These are phyloP conservation scores for Anisognathus igniventris DNA, from an alignment of 2,797 vertebrate genomes.

Conservation along the genomic window DNA sequence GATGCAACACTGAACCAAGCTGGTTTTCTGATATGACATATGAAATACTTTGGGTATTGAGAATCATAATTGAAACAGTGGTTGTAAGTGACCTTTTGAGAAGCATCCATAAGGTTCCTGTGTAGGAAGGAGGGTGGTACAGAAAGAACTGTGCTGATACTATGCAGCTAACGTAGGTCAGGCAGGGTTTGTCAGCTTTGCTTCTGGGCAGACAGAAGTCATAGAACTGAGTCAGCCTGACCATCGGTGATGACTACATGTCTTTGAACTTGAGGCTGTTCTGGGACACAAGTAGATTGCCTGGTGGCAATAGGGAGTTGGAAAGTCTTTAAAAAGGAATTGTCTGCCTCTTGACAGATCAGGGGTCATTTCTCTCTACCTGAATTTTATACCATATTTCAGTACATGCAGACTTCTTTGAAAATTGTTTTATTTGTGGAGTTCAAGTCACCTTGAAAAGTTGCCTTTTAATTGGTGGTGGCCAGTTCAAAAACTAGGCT, in stretches of 20 bases:
- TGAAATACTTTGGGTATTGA: not conserved
- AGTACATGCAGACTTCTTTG: not conserved
- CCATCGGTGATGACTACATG: rapidly evolving
- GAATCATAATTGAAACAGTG: not conserved
- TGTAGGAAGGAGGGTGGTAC: not conserved
- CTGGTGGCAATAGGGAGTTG: not conserved
- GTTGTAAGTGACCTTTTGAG: not conserved
- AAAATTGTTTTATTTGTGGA: not conserved
- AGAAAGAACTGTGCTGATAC: not conserved
- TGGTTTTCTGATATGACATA: not conserved
- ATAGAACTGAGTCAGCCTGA: not conserved
- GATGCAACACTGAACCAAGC: not conserved
- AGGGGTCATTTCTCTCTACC: not conserved
- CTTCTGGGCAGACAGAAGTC: not conserved
- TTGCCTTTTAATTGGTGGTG: not conserved
- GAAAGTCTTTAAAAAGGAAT: not conserved
- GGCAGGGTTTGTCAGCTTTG: not conserved
- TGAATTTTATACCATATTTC: not conserved
- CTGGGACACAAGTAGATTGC: not conserved
- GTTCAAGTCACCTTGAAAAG: not conserved
- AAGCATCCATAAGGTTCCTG: not conserved
- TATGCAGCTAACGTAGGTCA: not conserved
- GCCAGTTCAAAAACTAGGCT: not conserved
- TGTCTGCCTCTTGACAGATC: not conserved
- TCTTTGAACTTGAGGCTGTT: not conserved